Conservation (phyloP, 2,888 invertebrate species). For the Podabrus alpinus region DNA sequence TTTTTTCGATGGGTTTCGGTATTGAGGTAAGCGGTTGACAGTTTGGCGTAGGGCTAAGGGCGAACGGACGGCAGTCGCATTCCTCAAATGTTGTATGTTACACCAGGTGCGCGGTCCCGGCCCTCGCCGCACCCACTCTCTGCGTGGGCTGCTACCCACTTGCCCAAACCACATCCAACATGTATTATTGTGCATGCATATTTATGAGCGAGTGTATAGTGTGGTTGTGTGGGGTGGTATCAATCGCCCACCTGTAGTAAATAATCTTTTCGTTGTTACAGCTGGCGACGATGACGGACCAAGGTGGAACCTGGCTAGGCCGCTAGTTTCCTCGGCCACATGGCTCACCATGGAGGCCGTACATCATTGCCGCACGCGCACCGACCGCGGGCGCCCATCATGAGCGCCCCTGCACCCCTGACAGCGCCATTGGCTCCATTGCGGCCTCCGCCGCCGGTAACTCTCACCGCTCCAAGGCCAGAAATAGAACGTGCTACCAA, state of each 20-base stretch:
- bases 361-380: slow-evolving; percentile 71
- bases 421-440: slow-evolving; percentile 60
- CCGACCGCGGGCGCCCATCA: slow-evolving; percentile 62
- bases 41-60: slow-evolving; percentile 23
- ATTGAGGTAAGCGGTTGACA: background rate
- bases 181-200: slow-evolving; percentile 48
- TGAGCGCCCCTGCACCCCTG: slow-evolving; percentile 60
- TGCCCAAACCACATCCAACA: slow-evolving; percentile 47
- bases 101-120: slow-evolving; percentile 38
- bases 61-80: slow-evolving; percentile 22
- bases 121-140: slow-evolving; percentile 47
- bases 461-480: slow-evolving; percentile 74
- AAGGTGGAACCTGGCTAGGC: slow-evolving; percentile 67
- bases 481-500: slow-evolving; percentile 85
- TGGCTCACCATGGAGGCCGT: slow-evolving; percentile 81
- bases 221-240: slow-evolving; percentile 41
- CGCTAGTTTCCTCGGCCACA: slow-evolving; percentile 62
- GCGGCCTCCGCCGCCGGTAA: slow-evolving; percentile 57
- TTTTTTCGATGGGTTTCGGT: background rate
- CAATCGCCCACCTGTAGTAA: slow-evolving; percentile 36
- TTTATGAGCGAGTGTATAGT: slow-evolving; percentile 47
- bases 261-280: slow-evolving; percentile 48
- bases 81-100: slow-evolving; percentile 28
- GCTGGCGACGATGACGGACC: slow-evolving; percentile 71
- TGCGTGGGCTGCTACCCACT: slow-evolving; percentile 47